These are phyloP conservation scores for Orestias chungarensis DNA, from an alignment of 2,797 vertebrate species.

Conservation along the genomic window DNA sequence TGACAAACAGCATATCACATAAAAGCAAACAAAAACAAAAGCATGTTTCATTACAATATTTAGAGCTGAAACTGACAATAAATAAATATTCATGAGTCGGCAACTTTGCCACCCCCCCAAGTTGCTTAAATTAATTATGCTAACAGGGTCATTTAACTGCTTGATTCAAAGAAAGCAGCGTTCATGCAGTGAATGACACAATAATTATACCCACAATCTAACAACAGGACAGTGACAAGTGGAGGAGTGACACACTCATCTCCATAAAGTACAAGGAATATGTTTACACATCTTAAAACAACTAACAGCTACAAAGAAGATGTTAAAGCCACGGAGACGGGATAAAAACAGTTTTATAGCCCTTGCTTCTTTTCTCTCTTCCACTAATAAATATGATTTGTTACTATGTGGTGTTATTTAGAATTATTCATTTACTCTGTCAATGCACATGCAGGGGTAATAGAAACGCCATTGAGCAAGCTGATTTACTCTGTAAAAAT, in stretches of 20 bases:
- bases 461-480: slow-evolving; percentile 97
- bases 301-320: slow-evolving; percentile 38
- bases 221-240: slow-evolving; percentile 72
- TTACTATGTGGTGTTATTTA: slow-evolving; percentile 94
- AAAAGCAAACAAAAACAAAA: slow-evolving; percentile 62
- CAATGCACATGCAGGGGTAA: slow-evolving; percentile 94
- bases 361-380: slow-evolving; percentile 61
- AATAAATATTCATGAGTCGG: slow-evolving; percentile 76
- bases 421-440: slow-evolving; percentile 96
- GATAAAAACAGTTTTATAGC: slow-evolving; percentile 69
- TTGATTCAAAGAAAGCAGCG: slow-evolving; percentile 77
- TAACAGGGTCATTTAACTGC: slow-evolving; percentile 79
- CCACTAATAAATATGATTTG: slow-evolving; percentile 93
- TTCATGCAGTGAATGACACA: slow-evolving; percentile 73
- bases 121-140: slow-evolving; percentile 78
- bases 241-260: slow-evolving; percentile 67
- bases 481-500: slow-evolving; percentile 99
- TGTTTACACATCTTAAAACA: slow-evolving; percentile 37
- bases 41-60: slow-evolving; percentile 63
- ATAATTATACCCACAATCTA: slow-evolving; percentile 77
- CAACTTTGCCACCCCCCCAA: slow-evolving; percentile 68
- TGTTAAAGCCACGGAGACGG: slow-evolving; percentile 59
- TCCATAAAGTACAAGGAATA: slow-evolving; percentile 71
- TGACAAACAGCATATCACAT: slow-evolving; percentile 55
- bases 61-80: slow-evolving; percentile 63